Base-by-base conservation (phyloP, 2,888 invertebrate species). In the Zeuzera pyrina region DNA sequence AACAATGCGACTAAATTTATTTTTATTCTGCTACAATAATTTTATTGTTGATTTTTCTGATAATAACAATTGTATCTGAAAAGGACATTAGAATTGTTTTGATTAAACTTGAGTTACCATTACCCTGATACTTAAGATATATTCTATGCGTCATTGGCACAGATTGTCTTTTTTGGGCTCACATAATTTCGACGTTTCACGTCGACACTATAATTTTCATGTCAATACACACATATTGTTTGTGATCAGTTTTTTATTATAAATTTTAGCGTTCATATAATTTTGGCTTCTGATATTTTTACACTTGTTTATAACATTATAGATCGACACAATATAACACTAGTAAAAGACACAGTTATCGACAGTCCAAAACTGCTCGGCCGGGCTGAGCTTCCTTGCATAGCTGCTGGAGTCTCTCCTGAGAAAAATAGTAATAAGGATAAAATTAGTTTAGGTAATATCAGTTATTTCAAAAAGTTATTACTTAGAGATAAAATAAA, bases 331-430 rank as follows among this genome's bases (percentile, higher is more conserved):
- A 35, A 25, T 14, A 62, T 43, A 14, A 43, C 34, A 48, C 46
- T 53, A 15, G 57, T 49, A 29, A 58, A 48, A 28, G 43, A 45
- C 27, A 64, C 31, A 15, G 45, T 23, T 14, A 50, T 60, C 7
- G 60, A 55, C 15, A 68, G 43, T 13, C 60, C 58, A n/a, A 64
- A 57, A 39, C 67, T 63, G 38, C 61, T 62, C 1, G 68, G 53
- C 71, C 78, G 78, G 34, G 73, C 69, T 2, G 77, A 85, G 29
- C 91, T 89, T 52, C 92, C 91, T 77, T 93, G 91, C 92, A 93
- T 93, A 27, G 93, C 93, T 35, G 92, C 93, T 52, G 93, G 93
- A 66, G 92, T 91, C 84, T 93, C 93, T 56, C 92, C 93, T 92
- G 87, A 2, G 35, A 51, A 52, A 34, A 45, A 58, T n/a, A n/a